phyloP scores from a whole-genome alignment of 2,888 invertebrate genomes.

The Campopleginae sp. region DNA sequence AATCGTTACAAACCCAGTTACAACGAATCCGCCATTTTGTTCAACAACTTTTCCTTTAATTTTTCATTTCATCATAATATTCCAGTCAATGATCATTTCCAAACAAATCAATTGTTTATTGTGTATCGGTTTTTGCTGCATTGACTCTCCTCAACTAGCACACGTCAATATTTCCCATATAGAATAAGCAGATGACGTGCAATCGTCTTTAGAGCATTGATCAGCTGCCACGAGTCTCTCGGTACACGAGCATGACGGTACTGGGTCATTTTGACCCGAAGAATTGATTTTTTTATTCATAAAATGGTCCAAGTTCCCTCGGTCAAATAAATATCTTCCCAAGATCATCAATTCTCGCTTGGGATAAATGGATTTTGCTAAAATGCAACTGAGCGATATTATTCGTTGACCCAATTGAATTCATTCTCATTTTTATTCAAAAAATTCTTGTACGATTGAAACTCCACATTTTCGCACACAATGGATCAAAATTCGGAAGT shows the following conservation, averaged over 20 bases:
- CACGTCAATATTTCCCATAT: constrained; percentile 44
- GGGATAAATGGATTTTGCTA: background rate
- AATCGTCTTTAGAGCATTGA: background rate
- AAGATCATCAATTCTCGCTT: background rate
- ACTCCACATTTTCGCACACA: background rate
- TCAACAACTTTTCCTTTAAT: constrained; percentile 49
- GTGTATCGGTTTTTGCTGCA: constrained; percentile 3
- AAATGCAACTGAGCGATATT: background rate
- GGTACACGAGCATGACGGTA: no score
- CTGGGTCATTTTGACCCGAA: no score
- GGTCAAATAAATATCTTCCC: background rate
- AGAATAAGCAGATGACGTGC: background rate
- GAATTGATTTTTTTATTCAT: no score
- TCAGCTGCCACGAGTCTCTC: background rate
- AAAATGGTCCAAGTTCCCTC: no score
- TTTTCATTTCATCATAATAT: constrained; percentile 41
- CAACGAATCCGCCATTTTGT: constrained; percentile 18
- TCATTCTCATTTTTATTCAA: background rate
- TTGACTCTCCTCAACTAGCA: constrained; percentile 39
- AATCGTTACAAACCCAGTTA: constrained; percentile 9
- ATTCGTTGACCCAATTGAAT: background rate
- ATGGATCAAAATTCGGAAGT: background rate
- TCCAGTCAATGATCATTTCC: background rate
- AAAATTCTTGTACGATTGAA: background rate
- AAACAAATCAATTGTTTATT: constrained; percentile 47